phyloP scores from a whole-genome alignment of 2,888 invertebrate species.

The Cosmopolites sordidus region DNA sequence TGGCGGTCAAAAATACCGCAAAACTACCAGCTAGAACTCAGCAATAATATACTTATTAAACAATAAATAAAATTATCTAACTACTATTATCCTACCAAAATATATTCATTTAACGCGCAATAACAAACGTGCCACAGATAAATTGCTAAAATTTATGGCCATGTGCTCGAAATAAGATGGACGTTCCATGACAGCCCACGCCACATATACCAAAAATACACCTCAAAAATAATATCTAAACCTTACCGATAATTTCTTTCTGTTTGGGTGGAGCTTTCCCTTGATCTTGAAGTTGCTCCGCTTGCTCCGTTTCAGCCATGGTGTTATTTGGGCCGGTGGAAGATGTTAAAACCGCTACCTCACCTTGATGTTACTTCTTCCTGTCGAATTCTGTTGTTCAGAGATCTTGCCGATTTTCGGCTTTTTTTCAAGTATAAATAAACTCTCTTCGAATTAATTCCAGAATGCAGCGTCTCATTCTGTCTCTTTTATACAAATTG shows the following conservation, averaged over 20 bases:
- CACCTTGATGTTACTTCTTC: conserved; percentile 68
- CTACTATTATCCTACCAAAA: too few species aligned
- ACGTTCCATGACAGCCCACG: conserved; percentile 38
- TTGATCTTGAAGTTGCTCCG: conserved; percentile 58
- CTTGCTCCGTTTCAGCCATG: conserved; percentile 92
- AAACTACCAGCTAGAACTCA: too few species aligned
- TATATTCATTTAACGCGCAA: not conserved
- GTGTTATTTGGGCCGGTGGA: conserved; percentile 58
- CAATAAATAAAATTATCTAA: too few species aligned
- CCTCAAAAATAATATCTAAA: conserved; percentile 17
- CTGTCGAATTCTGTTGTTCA: conserved; percentile 56
- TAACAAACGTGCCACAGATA: not conserved
- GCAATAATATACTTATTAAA: too few species aligned
- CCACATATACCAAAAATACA: conserved; percentile 23
- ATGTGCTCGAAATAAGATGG: conserved; percentile 45
- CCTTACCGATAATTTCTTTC: conserved; percentile 86
- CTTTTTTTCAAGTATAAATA: conserved; percentile 40
- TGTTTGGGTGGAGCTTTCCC: conserved; percentile 63
- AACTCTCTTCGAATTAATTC: conserved; percentile 31
- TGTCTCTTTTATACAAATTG: not conserved
- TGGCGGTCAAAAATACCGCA: not conserved
- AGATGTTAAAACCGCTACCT: conserved; percentile 74
- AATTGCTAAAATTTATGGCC: conserved; percentile 26
- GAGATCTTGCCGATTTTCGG: conserved; percentile 43
- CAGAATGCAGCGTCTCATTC: conserved; percentile 24